Evolutionary conservation across 2,797 vertebrate genomes (phyloP), one percentile per base, ranked within the genome.

Genomic region (Peromyscus nudipes): DNA sequence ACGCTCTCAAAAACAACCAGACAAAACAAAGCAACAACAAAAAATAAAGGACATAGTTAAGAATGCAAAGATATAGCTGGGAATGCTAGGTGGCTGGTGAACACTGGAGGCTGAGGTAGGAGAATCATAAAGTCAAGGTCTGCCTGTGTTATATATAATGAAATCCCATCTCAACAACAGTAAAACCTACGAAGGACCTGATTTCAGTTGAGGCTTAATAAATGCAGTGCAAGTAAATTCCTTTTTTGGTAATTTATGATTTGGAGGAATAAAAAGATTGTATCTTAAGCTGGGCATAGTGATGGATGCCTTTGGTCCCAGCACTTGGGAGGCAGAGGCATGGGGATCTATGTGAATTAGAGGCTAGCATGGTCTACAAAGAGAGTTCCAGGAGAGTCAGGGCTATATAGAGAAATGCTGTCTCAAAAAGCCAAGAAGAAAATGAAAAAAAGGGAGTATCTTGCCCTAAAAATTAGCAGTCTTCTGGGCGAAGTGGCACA

Each of bases 231-330:
- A 95, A 82, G 11, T 75, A 96, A 90, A 57, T 82, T 82, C 6
- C 4, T 88, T 94, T 64, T 93, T 69, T 95, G 43, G n/a, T 91
- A 37, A 84, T 64, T 92, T 91, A 86, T 55, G n/a, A 55, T 90
- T 92, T 87, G 73, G 43, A 87, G 77, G n/a, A 77, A 64, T 52
- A 43, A 65, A 86, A 89, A 92, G 46, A 80, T n/a, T n/a, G 85
- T 55, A 82, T 62, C n/a, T 62, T 62, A 27, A 62, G 37, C 80
- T 19, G 21, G 57, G 14, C 4, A 1, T 82, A 25, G 25, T 14
- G 57, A 8, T 62, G n/a, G 7, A 62, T 3, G 21, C n/a, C n/a
- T 62, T 60, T 40, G 60, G 80, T 40, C n/a, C 3, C 23, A 40
- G 57, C 8, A 40, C n/a, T 62, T 19, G 5, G 40, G 82, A 84